Conservation (phyloP, 2,888 invertebrate species). For the Dryococelus australis region DNA sequence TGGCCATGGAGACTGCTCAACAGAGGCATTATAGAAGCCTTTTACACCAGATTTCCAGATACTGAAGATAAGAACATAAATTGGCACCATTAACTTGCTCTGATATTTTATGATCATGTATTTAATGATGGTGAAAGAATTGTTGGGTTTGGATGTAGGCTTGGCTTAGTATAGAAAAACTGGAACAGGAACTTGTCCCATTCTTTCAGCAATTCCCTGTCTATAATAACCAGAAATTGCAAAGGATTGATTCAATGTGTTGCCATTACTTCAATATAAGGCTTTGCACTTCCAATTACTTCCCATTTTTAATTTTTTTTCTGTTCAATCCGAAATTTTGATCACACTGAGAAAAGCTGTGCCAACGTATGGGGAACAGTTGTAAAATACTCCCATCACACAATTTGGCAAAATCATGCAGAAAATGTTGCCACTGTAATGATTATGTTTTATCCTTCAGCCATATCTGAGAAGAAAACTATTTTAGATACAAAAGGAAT, state of each 20-base stretch:
- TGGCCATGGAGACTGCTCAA: no score
- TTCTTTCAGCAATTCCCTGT: conserved; percentile 1
- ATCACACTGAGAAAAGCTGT: conserved; percentile 12
- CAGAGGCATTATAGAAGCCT: no score
- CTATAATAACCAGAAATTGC: neutral
- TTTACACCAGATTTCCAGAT: no score
- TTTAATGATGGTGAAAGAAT: neutral
- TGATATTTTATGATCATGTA: conserved; percentile 16
- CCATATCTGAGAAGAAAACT: conserved; percentile 4
- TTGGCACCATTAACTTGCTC: neutral
- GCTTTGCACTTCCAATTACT: conserved; percentile 20
- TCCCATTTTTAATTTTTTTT: neutral
- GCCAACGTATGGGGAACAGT: neutral
- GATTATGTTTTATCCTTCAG: neutral
- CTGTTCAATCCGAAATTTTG: neutral
- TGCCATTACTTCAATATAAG: neutral
- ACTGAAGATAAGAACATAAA: neutral
- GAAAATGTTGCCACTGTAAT: conserved; percentile 13
- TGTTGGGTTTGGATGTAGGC: neutral
- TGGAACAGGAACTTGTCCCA: neutral
- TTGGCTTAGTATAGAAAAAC: conserved; percentile 19
- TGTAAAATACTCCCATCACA: conserved; percentile 13
- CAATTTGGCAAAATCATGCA: neutral
- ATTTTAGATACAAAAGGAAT: neutral
- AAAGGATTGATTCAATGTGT: neutral